Base-by-base conservation (phyloP, 1,140 invertebrate genomes). In the Listronotus bonariensis region DNA sequence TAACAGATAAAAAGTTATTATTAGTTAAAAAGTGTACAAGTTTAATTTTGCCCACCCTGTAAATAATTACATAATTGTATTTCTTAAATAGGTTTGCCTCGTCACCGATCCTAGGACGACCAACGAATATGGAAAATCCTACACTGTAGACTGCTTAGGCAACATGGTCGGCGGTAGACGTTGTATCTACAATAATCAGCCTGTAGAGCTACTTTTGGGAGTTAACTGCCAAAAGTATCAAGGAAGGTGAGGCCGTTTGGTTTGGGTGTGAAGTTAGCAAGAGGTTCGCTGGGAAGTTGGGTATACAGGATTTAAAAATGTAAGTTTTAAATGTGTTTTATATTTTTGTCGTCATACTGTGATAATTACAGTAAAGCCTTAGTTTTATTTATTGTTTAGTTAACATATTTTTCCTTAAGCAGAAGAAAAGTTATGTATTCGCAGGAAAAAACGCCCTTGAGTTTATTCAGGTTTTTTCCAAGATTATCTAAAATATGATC, bases 181-280 rank as follows among this genome's bases (percentile, higher is more conserved):
- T 26, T 90, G 89, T 3, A 83, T 92, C 0, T 96, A 96, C 78
- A 95, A 95, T 70, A 96, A 96, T 81, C 92, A 95, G 76, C 88
- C 89, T 3, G 85, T 90, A 5, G 89, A 92, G 42, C 76, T 88
- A 1, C 80, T 96, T 0, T 86, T 93, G 72, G n/a, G 84, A 90
- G 72, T 80, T 88, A 3, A 87, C 89, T 0, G 87, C 86, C 10
- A 87, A 89, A 62, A 92, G 90, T 36, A 90, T 96, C 42, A 87
- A 89, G 69, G 83, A 85, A 10, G 89, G 90, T 38, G 92, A 95
- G 76, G 85, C 92, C 6, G 92, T 96, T 0, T 96, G 93, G 93
- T 96, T 95, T 79, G 93, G 94, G n/a, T 95, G 91, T 77, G 92
- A 96, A 77, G 91, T 95, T 12, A 85, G 84, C 49, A 94, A 94